Conservation (phyloP, 2,888 invertebrate genomes). For the Malachius bipustulatus region DNA sequence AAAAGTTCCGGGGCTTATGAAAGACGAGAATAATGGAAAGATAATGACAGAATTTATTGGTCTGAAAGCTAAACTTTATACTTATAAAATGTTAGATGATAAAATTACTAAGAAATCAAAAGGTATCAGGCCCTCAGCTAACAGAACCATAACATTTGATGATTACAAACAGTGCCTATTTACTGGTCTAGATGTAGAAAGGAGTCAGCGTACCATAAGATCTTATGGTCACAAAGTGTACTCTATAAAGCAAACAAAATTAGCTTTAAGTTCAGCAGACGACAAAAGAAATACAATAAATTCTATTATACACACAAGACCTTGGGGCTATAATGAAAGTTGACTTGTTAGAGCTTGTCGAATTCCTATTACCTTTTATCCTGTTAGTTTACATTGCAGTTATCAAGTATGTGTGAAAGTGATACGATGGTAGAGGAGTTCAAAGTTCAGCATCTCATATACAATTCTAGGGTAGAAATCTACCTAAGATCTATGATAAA, state of each 20-base stretch:
- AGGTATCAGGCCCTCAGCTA: not conserved
- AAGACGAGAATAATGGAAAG: conserved; percentile 13
- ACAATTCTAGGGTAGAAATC: too few species aligned
- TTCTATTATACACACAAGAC: conserved; percentile 1
- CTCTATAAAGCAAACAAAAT: conserved; percentile 9
- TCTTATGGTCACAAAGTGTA: conserved; percentile 8
- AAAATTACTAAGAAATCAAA: conserved; percentile 9
- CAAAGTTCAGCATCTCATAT: too few species aligned
- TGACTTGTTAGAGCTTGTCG: too few species aligned
- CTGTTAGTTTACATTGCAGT: too few species aligned
- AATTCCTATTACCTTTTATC: too few species aligned
- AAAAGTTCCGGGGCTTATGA: conserved; percentile 13
- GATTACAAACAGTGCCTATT: conserved; percentile 9
- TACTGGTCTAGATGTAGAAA: not conserved
- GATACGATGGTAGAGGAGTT: too few species aligned
- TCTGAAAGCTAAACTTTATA: conserved; percentile 13
- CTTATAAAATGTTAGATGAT: not conserved
- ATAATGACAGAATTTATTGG: conserved; percentile 14
- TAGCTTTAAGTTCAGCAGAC: conserved; percentile 8
- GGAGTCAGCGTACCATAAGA: conserved; percentile 4
- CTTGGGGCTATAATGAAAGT: conserved; percentile 11
- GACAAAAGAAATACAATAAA: conserved; percentile 9
- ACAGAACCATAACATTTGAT: conserved; percentile 7
- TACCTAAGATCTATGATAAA: too few species aligned
- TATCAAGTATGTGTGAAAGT: too few species aligned